Evolutionary conservation across 1,140 invertebrate genomes (phyloP).

Genomic region (Bactericera cockerelli): DNA sequence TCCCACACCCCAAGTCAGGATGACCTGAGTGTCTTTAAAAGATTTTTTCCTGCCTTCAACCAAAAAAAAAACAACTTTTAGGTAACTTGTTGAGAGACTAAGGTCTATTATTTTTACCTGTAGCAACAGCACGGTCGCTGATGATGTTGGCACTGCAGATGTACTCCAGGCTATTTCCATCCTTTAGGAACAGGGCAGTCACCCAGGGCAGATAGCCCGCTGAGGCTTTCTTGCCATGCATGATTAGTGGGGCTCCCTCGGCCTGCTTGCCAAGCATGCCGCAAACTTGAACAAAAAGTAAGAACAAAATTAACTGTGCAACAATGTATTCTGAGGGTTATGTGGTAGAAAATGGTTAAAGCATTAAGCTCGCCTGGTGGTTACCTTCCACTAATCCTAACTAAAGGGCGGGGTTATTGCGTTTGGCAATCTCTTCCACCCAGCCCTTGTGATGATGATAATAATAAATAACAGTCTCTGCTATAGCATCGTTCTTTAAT

Average conservation of each 20-base stretch:
- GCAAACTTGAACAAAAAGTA: neutral
- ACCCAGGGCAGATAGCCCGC: neutral
- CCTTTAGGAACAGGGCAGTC: neutral
- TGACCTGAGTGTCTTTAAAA: too few relatives aligned
- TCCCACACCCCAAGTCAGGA: too few relatives aligned
- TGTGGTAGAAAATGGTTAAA: too few relatives aligned
- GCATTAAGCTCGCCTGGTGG: too few relatives aligned
- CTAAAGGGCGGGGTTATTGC: too few relatives aligned
- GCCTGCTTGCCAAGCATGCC: neutral
- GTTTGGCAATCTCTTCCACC: too few relatives aligned
- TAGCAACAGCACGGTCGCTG: neutral
- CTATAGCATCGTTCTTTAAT: too few relatives aligned
- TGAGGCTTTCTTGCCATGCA: neutral
- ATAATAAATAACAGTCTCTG: neutral
- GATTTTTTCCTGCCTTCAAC: too few relatives aligned
- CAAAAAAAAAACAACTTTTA: too few relatives aligned
- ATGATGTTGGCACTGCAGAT: slow-evolving; percentile 3
- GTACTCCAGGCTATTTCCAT: neutral
- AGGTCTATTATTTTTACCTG: too few relatives aligned
- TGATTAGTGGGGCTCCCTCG: neutral
- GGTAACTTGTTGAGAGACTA: too few relatives aligned
- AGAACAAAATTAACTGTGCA: neutral
- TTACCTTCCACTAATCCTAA: too few relatives aligned
- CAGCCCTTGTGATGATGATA: neutral
- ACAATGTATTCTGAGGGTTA: neutral